Evolutionary conservation across 1,140 invertebrate species (phyloP).

Genomic region (Drosophila leontia): DNA sequence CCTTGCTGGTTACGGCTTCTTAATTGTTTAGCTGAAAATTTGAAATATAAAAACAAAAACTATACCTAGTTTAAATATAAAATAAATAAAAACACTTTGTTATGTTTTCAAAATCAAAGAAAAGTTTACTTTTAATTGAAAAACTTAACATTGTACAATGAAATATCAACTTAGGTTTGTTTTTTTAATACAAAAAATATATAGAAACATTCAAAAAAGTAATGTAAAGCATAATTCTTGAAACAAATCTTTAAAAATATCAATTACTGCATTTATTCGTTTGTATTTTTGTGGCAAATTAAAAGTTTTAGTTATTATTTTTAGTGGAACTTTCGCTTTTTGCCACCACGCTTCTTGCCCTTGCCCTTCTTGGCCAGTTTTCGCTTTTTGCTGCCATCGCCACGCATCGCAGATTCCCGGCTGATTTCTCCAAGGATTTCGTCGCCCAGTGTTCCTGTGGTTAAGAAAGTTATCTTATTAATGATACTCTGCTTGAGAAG

Average conservation of each 20-base stretch:
- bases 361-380: conserved; percentile 85
- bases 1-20: conserved; percentile 5
- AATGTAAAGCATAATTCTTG: conserved; percentile 12
- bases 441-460: conserved; percentile 88
- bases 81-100: conserved; percentile 19
- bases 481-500: not conserved
- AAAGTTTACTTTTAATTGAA: conserved; percentile 45
- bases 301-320: conserved; percentile 27
- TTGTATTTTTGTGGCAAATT: conserved; percentile 27
- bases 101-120: conserved; percentile 9
- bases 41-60: not conserved
- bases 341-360: conserved; percentile 85
- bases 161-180: conserved; percentile 10
- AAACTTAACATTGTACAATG: conserved; percentile 39
- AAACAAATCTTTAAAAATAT: conserved; percentile 4
- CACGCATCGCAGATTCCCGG: conserved; percentile 78
- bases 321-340: conserved; percentile 86
- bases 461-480: not conserved
- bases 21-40: conserved; percentile 27
- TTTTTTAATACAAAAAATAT: conserved; percentile 6
- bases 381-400: conserved; percentile 85
- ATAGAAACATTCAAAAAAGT: conserved; percentile 6
- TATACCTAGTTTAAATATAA: not conserved
- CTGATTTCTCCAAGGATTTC: conserved; percentile 90
- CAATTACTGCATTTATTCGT: not conserved